phyloP scores from a whole-genome alignment of 2,113 vertebrate species.

The Ptyas mucosa region DNA sequence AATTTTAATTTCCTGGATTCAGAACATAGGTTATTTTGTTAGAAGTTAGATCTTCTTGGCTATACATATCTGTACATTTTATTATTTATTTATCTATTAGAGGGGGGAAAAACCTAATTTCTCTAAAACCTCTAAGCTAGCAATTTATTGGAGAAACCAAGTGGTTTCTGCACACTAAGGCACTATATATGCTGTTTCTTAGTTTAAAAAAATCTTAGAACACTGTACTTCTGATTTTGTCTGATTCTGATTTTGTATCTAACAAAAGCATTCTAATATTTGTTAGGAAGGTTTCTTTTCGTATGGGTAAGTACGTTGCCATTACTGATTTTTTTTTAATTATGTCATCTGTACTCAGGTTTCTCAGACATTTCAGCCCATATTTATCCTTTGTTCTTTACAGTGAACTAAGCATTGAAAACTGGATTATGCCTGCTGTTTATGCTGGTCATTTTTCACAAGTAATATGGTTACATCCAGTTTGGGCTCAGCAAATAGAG shows the following conservation, averaged over 20 bases:
- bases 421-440: constrained; percentile 98
- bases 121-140: no score
- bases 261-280: not conserved
- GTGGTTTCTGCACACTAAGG: no score
- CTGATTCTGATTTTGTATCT: not conserved
- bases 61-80: no score
- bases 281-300: not conserved
- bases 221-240: not conserved
- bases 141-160: not conserved
- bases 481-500: constrained; percentile 91
- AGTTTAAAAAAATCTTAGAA: not conserved
- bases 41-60: no score
- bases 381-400: constrained; percentile 33
- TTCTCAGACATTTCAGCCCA: not conserved
- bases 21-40: no score
- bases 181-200: not conserved
- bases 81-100: no score
- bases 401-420: constrained; percentile 96
- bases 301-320: not conserved
- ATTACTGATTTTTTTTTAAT: not conserved
- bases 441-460: constrained; percentile 92
- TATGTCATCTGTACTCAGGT: not conserved
- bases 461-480: constrained; percentile 89
- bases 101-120: no score
- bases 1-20: no score